Percentiles rank a stretch among this genome's conserved stretches.
phyloP scores from a whole-genome alignment of 2,888 invertebrate species.

The Megaustenia siamemsis region DNA sequence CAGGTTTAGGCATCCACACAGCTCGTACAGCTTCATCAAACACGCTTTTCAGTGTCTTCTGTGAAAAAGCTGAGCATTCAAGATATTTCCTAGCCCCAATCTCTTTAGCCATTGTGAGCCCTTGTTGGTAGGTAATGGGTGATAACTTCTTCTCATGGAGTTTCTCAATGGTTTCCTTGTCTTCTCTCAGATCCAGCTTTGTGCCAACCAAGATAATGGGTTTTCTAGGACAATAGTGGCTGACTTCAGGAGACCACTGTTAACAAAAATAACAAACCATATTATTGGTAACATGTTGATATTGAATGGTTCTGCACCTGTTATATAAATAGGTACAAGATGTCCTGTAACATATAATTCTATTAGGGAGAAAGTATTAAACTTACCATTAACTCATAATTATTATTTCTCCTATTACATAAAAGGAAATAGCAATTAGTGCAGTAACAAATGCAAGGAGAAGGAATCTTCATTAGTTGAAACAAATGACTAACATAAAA shows the following conservation, averaged over 20 bases:
- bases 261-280: neutral
- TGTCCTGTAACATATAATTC: too few species aligned
- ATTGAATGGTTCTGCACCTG: too few species aligned
- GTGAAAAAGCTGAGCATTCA: conserved; percentile 98
- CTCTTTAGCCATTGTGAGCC: conserved; percentile 85
- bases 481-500: too few species aligned
- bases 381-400: too few species aligned
- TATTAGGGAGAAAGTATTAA: too few species aligned
- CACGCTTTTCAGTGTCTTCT: conserved; percentile 98
- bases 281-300: neutral
- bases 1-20: conserved; percentile 97
- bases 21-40: conserved; percentile 98
- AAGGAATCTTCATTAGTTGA: too few species aligned
- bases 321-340: too few species aligned
- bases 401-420: too few species aligned
- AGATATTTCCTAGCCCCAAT: conserved; percentile 93
- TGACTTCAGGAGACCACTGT: conserved; percentile 99
- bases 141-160: conserved; percentile 96
- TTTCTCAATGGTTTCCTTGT: conserved; percentile 97
- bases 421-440: too few species aligned
- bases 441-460: too few species aligned
- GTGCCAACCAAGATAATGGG: conserved; percentile 98
- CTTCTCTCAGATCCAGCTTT: conserved; percentile 96
- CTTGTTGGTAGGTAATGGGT: conserved; percentile 98
- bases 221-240: conserved; percentile 99